phyloP scores from a whole-genome alignment of 2,797 vertebrate genomes.

The Lepidocolaptes lacrymiger region DNA sequence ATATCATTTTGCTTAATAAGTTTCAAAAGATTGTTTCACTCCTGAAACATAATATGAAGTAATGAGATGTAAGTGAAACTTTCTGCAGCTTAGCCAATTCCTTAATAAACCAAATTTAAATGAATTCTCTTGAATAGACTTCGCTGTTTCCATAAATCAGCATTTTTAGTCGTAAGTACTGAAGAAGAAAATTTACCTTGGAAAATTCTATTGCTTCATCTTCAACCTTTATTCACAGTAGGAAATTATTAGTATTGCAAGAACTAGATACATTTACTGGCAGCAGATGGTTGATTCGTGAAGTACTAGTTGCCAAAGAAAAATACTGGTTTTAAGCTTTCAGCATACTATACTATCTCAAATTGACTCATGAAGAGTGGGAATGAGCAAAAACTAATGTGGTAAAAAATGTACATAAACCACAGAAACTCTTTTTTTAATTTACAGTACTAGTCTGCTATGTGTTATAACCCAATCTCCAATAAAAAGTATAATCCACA shows the following conservation, averaged over 20 bases:
- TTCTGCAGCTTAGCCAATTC: constrained; percentile 6
- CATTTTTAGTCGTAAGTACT: background rate
- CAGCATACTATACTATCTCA: constrained; percentile 46
- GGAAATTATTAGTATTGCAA: constrained; percentile 60
- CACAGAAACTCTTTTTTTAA: background rate
- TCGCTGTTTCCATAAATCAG: constrained; percentile 9
- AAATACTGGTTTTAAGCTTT: constrained; percentile 58
- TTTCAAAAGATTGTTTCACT: constrained; percentile 21
- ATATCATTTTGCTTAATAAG: constrained; percentile 40
- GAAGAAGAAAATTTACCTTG: constrained; percentile 32
- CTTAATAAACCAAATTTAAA: constrained; percentile 34
- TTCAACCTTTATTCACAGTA: constrained; percentile 51
- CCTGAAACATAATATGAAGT: constrained; percentile 12
- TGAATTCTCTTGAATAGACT: background rate
- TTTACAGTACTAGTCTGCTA: background rate
- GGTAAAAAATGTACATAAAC: constrained; percentile 52
- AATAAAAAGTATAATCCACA: background rate
- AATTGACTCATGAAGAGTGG: constrained; percentile 66
- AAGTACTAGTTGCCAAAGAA: constrained; percentile 60
- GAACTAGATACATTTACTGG: constrained; percentile 58
- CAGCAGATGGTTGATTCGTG: constrained; percentile 67
- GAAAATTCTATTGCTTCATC: constrained; percentile 46
- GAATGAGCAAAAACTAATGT: constrained; percentile 48
- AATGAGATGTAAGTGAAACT: background rate
- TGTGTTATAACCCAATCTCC: background rate